A percentile compares a stretch with the other conserved stretches of the same genome.
phyloP scores from a whole-genome alignment of 1,140 invertebrate species.

The Araneus ventricosus region DNA sequence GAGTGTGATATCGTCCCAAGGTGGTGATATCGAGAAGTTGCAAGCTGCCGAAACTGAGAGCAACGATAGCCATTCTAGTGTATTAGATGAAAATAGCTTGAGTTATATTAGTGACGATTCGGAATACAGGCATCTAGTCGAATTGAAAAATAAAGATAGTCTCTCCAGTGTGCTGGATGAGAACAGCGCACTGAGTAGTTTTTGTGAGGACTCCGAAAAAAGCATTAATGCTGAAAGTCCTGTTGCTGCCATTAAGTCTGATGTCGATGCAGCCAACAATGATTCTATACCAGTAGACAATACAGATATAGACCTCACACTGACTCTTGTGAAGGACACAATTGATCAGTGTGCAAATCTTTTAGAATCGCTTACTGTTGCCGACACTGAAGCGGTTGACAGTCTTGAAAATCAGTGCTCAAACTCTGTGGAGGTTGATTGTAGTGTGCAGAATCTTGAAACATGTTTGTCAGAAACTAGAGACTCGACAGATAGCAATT shows the following conservation, averaged over 20 bases:
- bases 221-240: slow-evolving; percentile 28
- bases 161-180: slow-evolving; percentile 63
- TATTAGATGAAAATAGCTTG: slow-evolving; percentile 60
- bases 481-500: neutral
- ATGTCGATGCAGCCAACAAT: neutral
- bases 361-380: neutral
- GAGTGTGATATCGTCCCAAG: neutral
- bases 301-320: neutral
- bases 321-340: neutral
- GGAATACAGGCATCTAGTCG: neutral
- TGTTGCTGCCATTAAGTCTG: neutral
- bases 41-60: slow-evolving; percentile 29
- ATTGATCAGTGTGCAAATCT: neutral
- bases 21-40: neutral
- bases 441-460: neutral
- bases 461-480: neutral
- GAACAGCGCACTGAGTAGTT: slow-evolving; percentile 44
- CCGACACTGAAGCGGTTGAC: neutral
- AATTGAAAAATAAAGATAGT: slow-evolving; percentile 53
- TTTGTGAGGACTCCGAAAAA: slow-evolving; percentile 56
- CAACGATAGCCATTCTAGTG: slow-evolving; percentile 60
- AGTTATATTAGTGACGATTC: slow-evolving; percentile 62
- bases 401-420: slow-evolving; percentile 17
- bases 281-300: neutral
- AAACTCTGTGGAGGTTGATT: neutral